Evolutionary conservation across 2,113 vertebrate species (phyloP).

Genomic region (Tiliqua scincoides): DNA sequence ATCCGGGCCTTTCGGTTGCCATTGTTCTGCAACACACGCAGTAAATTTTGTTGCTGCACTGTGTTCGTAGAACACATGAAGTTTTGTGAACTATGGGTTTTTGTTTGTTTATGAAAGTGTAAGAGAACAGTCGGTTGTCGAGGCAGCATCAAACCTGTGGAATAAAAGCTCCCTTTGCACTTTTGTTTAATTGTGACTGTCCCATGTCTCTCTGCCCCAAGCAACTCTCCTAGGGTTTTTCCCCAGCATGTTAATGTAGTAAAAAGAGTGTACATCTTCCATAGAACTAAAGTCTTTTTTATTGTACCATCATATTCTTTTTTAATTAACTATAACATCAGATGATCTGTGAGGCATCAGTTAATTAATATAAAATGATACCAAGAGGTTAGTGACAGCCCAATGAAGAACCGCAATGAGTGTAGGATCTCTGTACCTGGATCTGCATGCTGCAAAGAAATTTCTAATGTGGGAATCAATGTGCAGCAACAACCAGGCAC

Average conservation of each 20-base stretch:
- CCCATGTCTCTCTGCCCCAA: background rate
- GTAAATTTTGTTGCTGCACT: background rate
- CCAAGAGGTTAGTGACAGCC: background rate
- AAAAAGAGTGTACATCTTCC: background rate
- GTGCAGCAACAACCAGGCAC: no score
- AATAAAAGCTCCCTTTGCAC: background rate
- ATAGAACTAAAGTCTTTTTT: background rate
- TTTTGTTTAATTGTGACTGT: background rate
- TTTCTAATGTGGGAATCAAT: background rate
- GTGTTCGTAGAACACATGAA: background rate
- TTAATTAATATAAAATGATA: background rate
- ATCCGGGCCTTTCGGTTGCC: background rate
- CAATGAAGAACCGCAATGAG: background rate
- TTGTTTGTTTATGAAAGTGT: background rate
- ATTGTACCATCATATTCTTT: background rate
- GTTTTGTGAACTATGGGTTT: background rate
- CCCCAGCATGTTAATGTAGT: background rate
- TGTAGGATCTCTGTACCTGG: background rate
- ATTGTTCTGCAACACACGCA: background rate
- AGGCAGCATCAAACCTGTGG: background rate
- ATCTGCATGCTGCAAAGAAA: background rate
- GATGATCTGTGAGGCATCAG: background rate
- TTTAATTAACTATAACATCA: background rate
- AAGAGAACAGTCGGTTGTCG: conserved; percentile 14
- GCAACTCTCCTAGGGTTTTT: background rate